Percentiles rank a stretch among this genome's conserved stretches.
These are phyloP conservation scores for Macrobrachium rosenbergii DNA, from an alignment of 1,140 invertebrate species.

Conservation along the genomic window DNA sequence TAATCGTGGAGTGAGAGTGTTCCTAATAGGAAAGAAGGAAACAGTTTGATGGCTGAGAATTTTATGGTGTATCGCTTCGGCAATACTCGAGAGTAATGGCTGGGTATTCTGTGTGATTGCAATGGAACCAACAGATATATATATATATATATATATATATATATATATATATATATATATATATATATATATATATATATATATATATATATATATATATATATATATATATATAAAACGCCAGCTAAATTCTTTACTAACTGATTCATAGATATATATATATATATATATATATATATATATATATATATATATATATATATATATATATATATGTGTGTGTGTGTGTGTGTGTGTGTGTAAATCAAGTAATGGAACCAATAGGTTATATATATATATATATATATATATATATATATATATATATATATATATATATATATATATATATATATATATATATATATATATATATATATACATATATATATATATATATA, in stretches of 20 bases:
- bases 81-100: background rate
- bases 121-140: background rate
- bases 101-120: background rate
- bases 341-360: too few species aligned
- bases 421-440: conserved; percentile 32
- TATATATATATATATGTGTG: too few species aligned
- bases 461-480: conserved; percentile 15
- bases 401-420: conserved; percentile 4
- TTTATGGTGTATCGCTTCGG: too few species aligned
- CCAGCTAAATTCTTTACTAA: background rate
- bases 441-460: conserved; percentile 22
- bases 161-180: conserved; percentile 32
- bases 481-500: conserved; percentile 18
- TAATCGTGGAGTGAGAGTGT: too few species aligned
- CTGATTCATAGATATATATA: too few species aligned
- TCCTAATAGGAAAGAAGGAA: conserved; percentile 2
- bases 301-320: too few species aligned
- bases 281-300: too few species aligned
- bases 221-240: background rate
- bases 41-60: background rate
- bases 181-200: too few species aligned
- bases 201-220: background rate
- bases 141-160: conserved; percentile 30
- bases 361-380: too few species aligned
- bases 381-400: conserved; percentile 23